Base-by-base conservation (phyloP, 2,888 invertebrate genomes). In the Altica lythri region DNA sequence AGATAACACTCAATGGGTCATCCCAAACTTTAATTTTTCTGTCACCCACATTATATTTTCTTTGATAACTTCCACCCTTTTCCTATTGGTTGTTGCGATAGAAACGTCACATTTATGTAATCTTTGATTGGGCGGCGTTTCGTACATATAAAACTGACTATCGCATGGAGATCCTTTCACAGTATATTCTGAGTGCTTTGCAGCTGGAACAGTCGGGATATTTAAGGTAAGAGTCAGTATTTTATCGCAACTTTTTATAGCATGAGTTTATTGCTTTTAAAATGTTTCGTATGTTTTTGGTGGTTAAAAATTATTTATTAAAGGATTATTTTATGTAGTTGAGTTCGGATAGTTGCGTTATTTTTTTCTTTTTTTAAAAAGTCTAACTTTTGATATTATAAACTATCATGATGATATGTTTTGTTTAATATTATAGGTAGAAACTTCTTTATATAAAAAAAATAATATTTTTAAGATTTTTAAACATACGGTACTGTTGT, bases 141-240 rank as follows among this genome's bases (percentile, higher is more conserved):
- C 18, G 22, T 46, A 46, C 47, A 46, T 55, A 55, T 55, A 55
- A 50, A 55, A 50, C 55, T 37, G 42, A 22, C 50, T 47, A 55
- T 35, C 55, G 51, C 51, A 29, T 55, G 37, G 47, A 37, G 43
- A 14, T 32, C 47, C 55, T 45, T 47, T 51, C 55, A 55, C 38
- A 47, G 51, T 51, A 30, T 40, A 47, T 51, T 51, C 47, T 43
- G 55, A 51, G 55, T 51, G 55, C 43, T 46, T 35, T 38, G 46
- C 50, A 29, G 30, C 55, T 43, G 43, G 50, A 54, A 45, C 22
- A 54, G 55, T 37, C 55, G 30, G 49, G 40, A 42, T 40, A 49
- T 12, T 9, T 17, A 46, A 55, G 51, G 55, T 51, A 47, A 51
- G 55, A 2, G 18, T 10, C 30, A 18, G 6, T 30, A 38, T 30